Evolutionary conservation across 2,113 vertebrate species (phyloP), one percentile per base, ranked within the genome.

Genomic region (Ictidomys tridecemlineatus): DNA sequence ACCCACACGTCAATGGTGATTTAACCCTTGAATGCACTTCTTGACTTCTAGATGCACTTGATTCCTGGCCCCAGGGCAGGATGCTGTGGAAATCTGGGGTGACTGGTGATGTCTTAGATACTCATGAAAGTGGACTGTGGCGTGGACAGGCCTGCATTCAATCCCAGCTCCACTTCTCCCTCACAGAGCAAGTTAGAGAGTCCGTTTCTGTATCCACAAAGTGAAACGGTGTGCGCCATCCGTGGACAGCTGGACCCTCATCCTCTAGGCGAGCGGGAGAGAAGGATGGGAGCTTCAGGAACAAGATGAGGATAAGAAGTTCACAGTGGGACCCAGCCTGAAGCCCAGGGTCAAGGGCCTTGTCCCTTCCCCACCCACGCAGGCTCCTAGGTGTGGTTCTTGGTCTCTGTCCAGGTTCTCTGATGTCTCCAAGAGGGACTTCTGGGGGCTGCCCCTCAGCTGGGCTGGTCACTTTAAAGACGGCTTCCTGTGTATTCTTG

Each of bases 401-500:
- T 74, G 56, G n/a, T 28, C 32, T 18, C n/a, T 14, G 1, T 65
- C 17, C 63, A 14, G 0, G 1, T 51, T 70, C 42, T 83, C n/a
- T 30, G 0, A 18, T 3, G 24, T 1, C 65, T 58, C 6, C 22
- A 26, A 22, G 22, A 61, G 6, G 20, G 22, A 24, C 22, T 20
- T 4, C 12, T 45, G 48, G 5, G 17, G 9, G 58, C 45, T 24
- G 9, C 7, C 11, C 20, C 9, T 78, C 89, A n/a, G 45, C 88
- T 51, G 34, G 4, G 0, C 13, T n/a, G 74, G 39, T 85, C 2
- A 0, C 89, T 51, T 78, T 34, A 79, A 69, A 96, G 80, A 93
- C 73, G 93, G 48, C 48, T 83, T 73, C 88, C 61, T 85, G 53
- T 70, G 32, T 53, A 37, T 12, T 91, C 94, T 94, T 84, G 69